Evolutionary conservation across 2,888 invertebrate genomes (phyloP).

Genomic region (Mythimna albipuncta): DNA sequence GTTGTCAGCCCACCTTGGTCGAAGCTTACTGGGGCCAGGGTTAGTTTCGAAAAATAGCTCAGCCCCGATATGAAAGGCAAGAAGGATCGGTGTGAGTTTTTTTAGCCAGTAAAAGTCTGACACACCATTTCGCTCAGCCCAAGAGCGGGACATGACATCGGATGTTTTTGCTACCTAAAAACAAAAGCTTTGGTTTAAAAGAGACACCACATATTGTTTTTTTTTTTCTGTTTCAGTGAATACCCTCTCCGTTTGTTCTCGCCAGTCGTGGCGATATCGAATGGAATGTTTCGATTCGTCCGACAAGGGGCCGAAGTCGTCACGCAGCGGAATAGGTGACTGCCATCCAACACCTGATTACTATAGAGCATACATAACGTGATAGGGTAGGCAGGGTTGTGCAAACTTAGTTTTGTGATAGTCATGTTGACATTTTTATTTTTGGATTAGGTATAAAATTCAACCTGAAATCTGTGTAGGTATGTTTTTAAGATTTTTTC

Average conservation of each 20-base stretch:
- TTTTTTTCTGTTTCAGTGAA: constrained; percentile 87
- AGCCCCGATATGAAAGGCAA: no score
- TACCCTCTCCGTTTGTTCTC: constrained; percentile 95
- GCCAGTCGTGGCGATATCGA: constrained; percentile 95
- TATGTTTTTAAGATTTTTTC: constrained; percentile 15
- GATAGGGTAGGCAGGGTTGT: constrained; percentile 60
- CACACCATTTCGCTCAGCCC: no score
- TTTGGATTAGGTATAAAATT: background rate
- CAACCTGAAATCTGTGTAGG: background rate
- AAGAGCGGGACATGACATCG: no score
- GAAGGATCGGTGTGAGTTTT: no score
- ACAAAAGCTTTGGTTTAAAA: no score
- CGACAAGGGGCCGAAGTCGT: constrained; percentile 82
- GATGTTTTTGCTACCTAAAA: no score
- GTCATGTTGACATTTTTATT: background rate
- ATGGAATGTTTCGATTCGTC: constrained; percentile 93
- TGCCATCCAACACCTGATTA: constrained; percentile 29
- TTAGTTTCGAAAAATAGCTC: no score
- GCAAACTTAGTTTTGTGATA: constrained; percentile 49
- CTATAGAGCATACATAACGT: constrained; percentile 38
- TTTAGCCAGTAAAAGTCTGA: no score
- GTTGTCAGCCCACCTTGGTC: no score
- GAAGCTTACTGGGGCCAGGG: no score
- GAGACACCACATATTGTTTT: no score
- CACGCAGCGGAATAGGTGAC: constrained; percentile 80